Evolutionary conservation across 2,113 vertebrate genomes (phyloP).

Genomic region (Loxodonta africana): DNA sequence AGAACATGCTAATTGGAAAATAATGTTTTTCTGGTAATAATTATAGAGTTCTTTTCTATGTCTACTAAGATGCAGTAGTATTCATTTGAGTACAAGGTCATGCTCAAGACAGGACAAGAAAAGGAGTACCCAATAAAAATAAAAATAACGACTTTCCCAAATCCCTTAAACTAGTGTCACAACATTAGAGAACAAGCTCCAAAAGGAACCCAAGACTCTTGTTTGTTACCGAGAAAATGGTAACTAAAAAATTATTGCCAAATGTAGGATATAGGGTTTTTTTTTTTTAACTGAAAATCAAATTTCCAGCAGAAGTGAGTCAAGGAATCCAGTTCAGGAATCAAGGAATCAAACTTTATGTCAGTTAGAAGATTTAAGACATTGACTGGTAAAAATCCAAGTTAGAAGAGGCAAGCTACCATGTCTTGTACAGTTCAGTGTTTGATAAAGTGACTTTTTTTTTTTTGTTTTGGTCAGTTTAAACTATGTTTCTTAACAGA

Average conservation of each 20-base stretch:
- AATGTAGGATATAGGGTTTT: background rate
- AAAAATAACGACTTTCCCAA: background rate
- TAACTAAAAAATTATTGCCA: background rate
- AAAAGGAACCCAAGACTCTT: background rate
- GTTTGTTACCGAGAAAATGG: slow-evolving; percentile 33
- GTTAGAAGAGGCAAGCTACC: background rate
- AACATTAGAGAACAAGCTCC: background rate
- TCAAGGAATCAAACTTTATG: background rate
- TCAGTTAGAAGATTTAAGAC: slow-evolving; percentile 10
- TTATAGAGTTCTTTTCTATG: background rate
- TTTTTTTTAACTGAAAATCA: background rate
- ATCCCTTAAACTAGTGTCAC: background rate
- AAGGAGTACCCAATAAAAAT: background rate
- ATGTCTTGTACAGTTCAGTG: background rate
- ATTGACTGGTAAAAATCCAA: slow-evolving; percentile 14
- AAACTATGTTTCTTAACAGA: background rate
- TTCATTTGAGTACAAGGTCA: background rate
- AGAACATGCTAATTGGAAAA: background rate
- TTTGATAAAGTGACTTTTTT: background rate
- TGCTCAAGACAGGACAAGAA: background rate
- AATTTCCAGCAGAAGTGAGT: background rate
- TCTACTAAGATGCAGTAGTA: background rate
- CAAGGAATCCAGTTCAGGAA: background rate
- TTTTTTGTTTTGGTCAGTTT: background rate
- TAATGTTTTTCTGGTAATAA: background rate